These are phyloP conservation scores for Lycaon pictus DNA, from an alignment of 2,113 vertebrate species.

Conservation along the genomic window DNA sequence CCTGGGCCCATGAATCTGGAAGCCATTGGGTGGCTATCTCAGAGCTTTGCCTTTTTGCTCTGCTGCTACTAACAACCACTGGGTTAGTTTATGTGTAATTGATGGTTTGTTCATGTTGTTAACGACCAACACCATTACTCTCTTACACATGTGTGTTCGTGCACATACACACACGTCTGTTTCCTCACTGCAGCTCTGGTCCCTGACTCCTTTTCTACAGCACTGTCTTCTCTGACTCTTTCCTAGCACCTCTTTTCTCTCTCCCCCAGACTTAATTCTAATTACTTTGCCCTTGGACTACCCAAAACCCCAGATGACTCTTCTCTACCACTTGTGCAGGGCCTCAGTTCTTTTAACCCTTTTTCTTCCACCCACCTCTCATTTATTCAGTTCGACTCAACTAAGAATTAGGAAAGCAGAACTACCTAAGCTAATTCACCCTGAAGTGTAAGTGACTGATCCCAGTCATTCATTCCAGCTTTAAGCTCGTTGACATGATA, in stretches of 20 bases:
- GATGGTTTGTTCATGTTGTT: not conserved
- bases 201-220: not conserved
- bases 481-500: not conserved
- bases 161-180: not conserved
- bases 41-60: not conserved
- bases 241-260: not conserved
- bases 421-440: not conserved
- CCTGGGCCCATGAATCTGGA: not conserved
- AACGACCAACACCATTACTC: not conserved
- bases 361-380: not conserved
- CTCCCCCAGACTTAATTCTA: not conserved
- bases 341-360: not conserved
- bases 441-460: not conserved
- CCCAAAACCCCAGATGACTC: not conserved
- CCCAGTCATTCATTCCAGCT: not conserved
- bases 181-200: not conserved
- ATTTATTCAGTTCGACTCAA: not conserved
- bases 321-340: not conserved
- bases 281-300: not conserved
- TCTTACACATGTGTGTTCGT: not conserved
- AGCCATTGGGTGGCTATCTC: not conserved
- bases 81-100: not conserved
- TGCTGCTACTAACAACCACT: not conserved
- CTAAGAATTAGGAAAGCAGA: constrained; percentile 26
- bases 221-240: not conserved